phyloP scores from a whole-genome alignment of 2,797 vertebrate genomes.

The Coilia nasus region DNA sequence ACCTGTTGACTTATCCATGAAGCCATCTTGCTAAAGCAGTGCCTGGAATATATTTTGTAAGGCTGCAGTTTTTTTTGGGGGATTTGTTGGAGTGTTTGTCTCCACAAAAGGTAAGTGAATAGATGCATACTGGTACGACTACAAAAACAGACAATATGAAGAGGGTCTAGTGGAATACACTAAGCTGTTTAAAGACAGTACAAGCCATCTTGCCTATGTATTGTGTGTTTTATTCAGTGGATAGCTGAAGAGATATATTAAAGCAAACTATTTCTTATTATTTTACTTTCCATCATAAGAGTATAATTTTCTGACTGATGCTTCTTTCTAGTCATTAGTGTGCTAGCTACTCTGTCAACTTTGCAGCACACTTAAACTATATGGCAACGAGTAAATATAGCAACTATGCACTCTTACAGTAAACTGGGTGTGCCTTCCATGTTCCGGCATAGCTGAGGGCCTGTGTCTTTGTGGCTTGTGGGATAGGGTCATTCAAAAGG shows the following conservation, averaged over 20 bases:
- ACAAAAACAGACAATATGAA: neutral
- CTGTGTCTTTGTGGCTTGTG: neutral
- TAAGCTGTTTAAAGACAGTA: neutral
- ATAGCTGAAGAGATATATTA: neutral
- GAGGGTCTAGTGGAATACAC: neutral
- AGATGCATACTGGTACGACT: neutral
- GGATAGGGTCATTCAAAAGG: neutral
- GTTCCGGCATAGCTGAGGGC: neutral
- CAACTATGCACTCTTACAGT: constrained; percentile 23
- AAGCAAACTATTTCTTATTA: neutral
- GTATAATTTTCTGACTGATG: neutral
- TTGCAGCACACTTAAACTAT: neutral
- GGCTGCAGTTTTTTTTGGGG: neutral
- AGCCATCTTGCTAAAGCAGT: neutral
- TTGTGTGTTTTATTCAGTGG: neutral
- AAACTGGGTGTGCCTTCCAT: neutral
- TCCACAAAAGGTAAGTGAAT: neutral
- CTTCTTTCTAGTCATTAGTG: neutral
- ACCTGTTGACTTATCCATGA: neutral
- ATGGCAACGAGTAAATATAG: constrained; percentile 23
- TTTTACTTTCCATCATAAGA: neutral
- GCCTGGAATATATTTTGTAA: neutral
- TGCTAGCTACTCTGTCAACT: neutral
- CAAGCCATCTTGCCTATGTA: neutral
- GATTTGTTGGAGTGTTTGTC: neutral